phyloP scores from a whole-genome alignment of 2,113 vertebrate species.

The Ranitomeya variabilis region DNA sequence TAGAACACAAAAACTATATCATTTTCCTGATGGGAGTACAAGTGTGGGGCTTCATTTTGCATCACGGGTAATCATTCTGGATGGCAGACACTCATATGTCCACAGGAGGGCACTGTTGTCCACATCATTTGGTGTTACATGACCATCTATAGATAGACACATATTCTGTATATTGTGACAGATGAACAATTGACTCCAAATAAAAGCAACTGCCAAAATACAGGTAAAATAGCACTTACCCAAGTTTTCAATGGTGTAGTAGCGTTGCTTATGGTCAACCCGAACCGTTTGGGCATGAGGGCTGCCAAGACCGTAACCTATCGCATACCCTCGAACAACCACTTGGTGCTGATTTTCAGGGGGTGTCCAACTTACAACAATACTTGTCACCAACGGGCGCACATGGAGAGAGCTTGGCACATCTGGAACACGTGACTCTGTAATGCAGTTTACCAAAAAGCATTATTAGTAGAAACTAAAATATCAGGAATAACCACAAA shows the following conservation, averaged over 20 bases:
- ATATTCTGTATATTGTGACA: no score
- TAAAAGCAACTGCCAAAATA: neutral
- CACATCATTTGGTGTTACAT: no score
- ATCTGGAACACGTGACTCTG: conserved; percentile 92
- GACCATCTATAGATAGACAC: no score
- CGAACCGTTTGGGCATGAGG: conserved; percentile 95
- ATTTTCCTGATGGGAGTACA: no score
- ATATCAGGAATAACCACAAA: neutral
- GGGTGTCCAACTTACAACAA: conserved; percentile 98
- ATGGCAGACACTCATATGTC: neutral
- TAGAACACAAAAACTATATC: no score
- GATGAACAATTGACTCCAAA: no score
- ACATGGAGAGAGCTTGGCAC: conserved; percentile 95
- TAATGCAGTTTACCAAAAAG: neutral
- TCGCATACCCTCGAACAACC: conserved; percentile 92
- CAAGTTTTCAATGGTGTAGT: conserved; percentile 95
- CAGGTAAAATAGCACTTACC: conserved; percentile 69
- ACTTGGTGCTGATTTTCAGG: conserved; percentile 97
- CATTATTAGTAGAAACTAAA: neutral
- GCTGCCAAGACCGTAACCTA: conserved; percentile 93
- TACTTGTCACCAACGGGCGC: conserved; percentile 90
- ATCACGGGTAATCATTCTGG: neutral
- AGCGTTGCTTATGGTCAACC: conserved; percentile 97
- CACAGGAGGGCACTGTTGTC: conserved; percentile 25
- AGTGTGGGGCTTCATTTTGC: no score